Conservation (phyloP, 2,797 vertebrate genomes). For the Rhinichthys osculus region DNA sequence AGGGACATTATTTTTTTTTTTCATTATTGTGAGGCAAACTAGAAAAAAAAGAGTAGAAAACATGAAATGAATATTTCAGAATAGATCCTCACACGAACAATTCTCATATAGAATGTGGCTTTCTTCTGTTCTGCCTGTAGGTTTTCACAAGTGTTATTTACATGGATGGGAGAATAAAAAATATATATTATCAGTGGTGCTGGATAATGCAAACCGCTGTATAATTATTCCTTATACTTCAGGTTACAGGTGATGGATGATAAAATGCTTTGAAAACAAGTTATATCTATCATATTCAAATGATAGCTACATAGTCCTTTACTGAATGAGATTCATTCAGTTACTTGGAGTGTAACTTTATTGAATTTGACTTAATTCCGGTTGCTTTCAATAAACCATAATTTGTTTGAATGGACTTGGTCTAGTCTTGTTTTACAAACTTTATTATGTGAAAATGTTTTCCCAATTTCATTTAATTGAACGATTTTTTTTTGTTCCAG, state of each 20-base stretch:
- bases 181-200: background rate
- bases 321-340: background rate
- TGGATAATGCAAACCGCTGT: background rate
- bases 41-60: background rate
- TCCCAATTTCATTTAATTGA: too few species aligned
- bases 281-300: background rate
- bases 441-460: too few species aligned
- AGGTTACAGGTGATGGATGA: background rate
- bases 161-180: background rate
- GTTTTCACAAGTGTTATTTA: conserved; percentile 8
- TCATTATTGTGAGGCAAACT: conserved; percentile 15
- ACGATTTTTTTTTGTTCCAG: too few species aligned
- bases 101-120: background rate
- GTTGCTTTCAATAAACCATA: background rate
- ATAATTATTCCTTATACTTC: background rate
- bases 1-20: conserved; percentile 5
- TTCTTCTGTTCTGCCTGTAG: background rate
- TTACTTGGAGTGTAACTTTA: background rate
- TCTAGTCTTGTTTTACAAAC: too few species aligned
- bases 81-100: background rate
- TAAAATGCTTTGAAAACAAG: background rate
- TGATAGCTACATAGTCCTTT: background rate
- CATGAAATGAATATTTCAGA: conserved; percentile 9
- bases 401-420: too few species aligned
- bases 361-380: background rate